Evolutionary conservation across 1,140 invertebrate species (phyloP).

Genomic region (Ostrea edulis): DNA sequence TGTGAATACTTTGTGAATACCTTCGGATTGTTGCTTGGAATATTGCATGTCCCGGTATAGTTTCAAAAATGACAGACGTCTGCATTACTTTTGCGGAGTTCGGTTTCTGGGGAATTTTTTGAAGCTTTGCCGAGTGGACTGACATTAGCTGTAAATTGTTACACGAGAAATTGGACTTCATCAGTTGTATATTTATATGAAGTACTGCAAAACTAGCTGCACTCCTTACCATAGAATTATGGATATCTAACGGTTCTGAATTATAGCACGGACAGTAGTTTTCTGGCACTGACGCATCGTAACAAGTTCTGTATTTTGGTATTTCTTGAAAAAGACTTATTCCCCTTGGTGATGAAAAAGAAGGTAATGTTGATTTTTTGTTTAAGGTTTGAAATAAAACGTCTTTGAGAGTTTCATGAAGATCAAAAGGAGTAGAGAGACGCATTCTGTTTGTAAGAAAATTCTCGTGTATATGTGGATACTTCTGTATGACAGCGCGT

Average conservation of each 20-base stretch:
- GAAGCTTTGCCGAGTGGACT: neutral
- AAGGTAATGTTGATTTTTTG: neutral
- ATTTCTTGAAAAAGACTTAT: constrained; percentile 42
- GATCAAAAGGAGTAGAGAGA: neutral
- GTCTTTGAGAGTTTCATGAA: neutral
- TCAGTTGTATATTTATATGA: neutral
- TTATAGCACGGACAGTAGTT: constrained; percentile 46
- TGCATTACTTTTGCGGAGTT: neutral
- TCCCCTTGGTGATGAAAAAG: neutral
- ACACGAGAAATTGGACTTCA: neutral
- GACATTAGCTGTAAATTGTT: neutral
- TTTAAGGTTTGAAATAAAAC: neutral
- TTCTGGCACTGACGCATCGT: constrained; percentile 36
- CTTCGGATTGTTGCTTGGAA: neutral
- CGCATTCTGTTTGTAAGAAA: neutral
- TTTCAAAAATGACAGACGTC: neutral
- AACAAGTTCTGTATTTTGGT: constrained; percentile 32
- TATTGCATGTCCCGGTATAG: neutral
- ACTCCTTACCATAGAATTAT: neutral
- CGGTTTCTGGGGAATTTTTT: neutral
- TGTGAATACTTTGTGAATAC: neutral
- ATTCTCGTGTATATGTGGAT: neutral
- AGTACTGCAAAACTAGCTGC: neutral
- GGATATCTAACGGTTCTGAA: neutral
- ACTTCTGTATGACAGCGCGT: neutral